phyloP scores from a whole-genome alignment of 1,140 invertebrate species.

The Drosophila orosa region DNA sequence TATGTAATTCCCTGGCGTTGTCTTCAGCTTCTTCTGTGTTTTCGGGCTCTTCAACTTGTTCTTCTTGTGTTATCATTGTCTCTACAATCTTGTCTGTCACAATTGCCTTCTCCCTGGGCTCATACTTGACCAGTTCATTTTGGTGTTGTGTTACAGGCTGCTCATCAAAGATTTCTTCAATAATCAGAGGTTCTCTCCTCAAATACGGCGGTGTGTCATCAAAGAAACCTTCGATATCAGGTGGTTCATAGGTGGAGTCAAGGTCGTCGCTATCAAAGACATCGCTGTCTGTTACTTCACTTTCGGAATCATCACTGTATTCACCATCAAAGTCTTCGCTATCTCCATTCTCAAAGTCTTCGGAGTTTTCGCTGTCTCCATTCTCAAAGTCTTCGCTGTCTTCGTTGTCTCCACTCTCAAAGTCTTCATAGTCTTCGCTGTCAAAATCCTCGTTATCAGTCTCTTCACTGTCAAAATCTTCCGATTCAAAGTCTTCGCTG shows the following conservation, averaged over 20 bases:
- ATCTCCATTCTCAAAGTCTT: not conserved
- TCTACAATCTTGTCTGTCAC: not conserved
- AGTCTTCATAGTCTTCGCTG: conserved; percentile 8
- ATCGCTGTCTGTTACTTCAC: conserved; percentile 11
- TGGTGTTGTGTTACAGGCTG: not conserved
- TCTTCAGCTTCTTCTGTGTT: not conserved
- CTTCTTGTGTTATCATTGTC: not conserved
- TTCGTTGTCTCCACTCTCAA: not conserved
- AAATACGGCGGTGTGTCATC: conserved; percentile 5
- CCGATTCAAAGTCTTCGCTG: not conserved
- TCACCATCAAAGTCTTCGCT: not conserved
- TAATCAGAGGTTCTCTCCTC: conserved; percentile 20
- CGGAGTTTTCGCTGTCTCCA: not conserved
- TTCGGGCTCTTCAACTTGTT: not conserved
- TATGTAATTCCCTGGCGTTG: not conserved
- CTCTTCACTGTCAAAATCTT: conserved; percentile 13
- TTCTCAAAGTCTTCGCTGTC: conserved; percentile 2
- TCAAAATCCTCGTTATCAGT: not conserved
- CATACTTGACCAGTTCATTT: conserved; percentile 2
- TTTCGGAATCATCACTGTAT: conserved; percentile 8
- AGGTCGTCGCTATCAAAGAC: conserved; percentile 18
- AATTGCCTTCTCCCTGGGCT: not conserved
- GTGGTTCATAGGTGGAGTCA: conserved; percentile 27
- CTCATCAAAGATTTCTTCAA: conserved; percentile 36
- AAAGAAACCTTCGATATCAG: conserved; percentile 11